Evolutionary conservation across 2,888 invertebrate species (phyloP), one percentile per base, ranked within the genome.

Genomic region (Tanypteryx hageni): DNA sequence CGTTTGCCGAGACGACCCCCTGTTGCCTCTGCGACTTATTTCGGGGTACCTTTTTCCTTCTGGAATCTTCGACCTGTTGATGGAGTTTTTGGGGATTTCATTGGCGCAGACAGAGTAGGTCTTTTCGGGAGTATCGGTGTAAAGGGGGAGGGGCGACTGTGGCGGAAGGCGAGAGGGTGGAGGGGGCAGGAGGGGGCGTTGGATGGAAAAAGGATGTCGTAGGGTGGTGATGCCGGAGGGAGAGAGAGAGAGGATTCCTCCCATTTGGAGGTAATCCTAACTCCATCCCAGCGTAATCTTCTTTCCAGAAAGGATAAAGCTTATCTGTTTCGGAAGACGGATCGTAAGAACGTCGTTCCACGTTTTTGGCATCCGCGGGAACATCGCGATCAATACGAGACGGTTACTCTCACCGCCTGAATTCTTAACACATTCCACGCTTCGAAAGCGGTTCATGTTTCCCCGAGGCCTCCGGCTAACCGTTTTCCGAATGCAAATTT

Each of bases 1-100:
- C 18, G 56, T 57, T 83, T 16, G 83, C 44, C 56, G 56, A 57
- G 83, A 44, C 57, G 56, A 3, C 18, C 57, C 56, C 83, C 83
- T 56, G 11, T 56, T 57, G 18, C 8, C 13, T 83, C 10, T 14
- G 44, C 56, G 56, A 56, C 13, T 18, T 18, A 56, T 56, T 83
- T 16, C 44, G 8, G 18, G 9, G 7, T 56, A 16, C 18, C 57
- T 56, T n/a, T 83, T 14, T n/a, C 18, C 18, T 57, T 57, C 83
- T 56, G 56, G 56, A 83, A n/a, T 13, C n/a, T 83, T 57, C 83
- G 83, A 83, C 83, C 83, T 83, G 83, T 83, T 83, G 83, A 83
- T 83, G 18, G 56, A 57, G 44, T 44, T 44, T 44, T 5, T 1
- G 44, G 44, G 5, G 44, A 44, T 44, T 44, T 44, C 44, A 44